Conservation (phyloP, 2,888 invertebrate species). For the Euplexia lucipara region DNA sequence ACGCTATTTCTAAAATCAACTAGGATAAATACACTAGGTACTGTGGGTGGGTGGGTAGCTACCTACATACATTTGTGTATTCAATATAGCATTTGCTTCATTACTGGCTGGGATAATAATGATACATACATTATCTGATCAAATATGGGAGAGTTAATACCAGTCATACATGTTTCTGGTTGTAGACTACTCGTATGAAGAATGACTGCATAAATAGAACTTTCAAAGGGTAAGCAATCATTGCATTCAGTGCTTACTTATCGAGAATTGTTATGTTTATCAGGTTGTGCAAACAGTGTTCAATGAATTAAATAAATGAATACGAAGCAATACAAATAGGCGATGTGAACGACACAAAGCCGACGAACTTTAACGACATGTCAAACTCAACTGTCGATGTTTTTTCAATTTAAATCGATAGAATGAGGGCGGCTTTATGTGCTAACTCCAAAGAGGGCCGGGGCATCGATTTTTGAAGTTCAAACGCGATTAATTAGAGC, state of each 20-base stretch:
- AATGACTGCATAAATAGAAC: slow-evolving; percentile 11
- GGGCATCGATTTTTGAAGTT: slow-evolving; percentile 70
- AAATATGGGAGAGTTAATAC: slow-evolving; percentile 54
- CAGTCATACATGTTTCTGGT: slow-evolving; percentile 36
- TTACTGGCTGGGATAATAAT: slow-evolving; percentile 47
- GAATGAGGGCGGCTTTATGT: slow-evolving; percentile 68
- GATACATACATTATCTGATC: slow-evolving; percentile 43
- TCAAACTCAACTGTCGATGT: slow-evolving; percentile 78
- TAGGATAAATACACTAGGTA: not conserved
- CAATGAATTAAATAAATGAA: slow-evolving; percentile 72
- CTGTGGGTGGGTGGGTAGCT: not conserved
- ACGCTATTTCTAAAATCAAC: not conserved
- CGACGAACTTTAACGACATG: slow-evolving; percentile 65
- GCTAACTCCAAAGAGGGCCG: slow-evolving; percentile 66
- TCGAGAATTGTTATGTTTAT: slow-evolving; percentile 52
- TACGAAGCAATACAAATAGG: slow-evolving; percentile 77
- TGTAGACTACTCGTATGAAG: slow-evolving; percentile 20
- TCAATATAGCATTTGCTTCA: slow-evolving; percentile 46
- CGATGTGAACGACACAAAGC: slow-evolving; percentile 74
- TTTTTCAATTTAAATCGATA: slow-evolving; percentile 87
- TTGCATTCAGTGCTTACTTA: slow-evolving; percentile 47
- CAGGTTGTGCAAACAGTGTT: slow-evolving; percentile 58
- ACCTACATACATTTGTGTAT: not conserved
- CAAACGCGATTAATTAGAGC: slow-evolving; percentile 80
- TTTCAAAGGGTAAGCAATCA: slow-evolving; percentile 51